phyloP scores from a whole-genome alignment of 2,113 vertebrate species.

The Crotalus tigris region DNA sequence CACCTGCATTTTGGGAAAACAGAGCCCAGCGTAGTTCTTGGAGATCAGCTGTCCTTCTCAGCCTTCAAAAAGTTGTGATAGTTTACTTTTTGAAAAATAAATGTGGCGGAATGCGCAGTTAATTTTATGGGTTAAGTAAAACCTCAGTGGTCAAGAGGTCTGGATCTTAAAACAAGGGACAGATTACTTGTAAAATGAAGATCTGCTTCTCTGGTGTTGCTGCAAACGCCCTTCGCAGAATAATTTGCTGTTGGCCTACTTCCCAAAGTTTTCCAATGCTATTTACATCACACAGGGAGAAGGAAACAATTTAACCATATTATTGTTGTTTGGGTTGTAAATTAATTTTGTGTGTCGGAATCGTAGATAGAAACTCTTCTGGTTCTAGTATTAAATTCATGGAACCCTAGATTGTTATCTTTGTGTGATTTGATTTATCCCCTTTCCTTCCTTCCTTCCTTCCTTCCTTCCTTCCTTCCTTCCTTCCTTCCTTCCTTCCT shows the following conservation, averaged over 20 bases:
- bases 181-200: neutral
- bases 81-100: neutral
- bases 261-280: constrained; percentile 40
- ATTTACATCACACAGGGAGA: constrained; percentile 18
- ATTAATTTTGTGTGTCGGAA: neutral
- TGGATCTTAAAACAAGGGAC: neutral
- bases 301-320: constrained; percentile 15
- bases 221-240: constrained; percentile 45
- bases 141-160: neutral
- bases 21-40: neutral
- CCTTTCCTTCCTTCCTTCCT: no score
- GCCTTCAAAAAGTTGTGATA: neutral
- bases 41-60: neutral
- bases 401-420: neutral
- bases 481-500: neutral
- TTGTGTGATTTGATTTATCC: neutral
- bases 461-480: neutral
- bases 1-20: neutral
- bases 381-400: neutral
- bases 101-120: neutral
- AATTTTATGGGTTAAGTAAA: neutral
- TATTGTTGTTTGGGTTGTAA: neutral
- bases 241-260: constrained; percentile 59
- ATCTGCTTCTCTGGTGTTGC: neutral
- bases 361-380: neutral